These are phyloP conservation scores for Sipha flava DNA, from an alignment of 1,140 invertebrate genomes.

Conservation along the genomic window DNA sequence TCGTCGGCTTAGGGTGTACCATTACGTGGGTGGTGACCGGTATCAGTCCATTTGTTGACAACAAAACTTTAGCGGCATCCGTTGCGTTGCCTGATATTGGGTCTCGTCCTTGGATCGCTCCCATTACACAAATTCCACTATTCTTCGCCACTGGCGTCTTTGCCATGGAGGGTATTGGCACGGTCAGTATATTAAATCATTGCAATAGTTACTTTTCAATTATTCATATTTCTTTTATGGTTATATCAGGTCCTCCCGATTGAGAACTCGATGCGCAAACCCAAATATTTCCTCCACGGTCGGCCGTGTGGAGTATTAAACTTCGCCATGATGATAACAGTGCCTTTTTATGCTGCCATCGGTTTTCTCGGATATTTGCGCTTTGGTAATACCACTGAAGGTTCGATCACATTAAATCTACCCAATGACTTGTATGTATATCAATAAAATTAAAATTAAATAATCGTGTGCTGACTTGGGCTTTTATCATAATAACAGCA, in stretches of 20 bases:
- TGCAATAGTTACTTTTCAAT: background rate
- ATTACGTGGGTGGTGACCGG: slow-evolving; percentile 44
- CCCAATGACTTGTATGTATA: slow-evolving; percentile 35
- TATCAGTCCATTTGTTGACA: background rate
- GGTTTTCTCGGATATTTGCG: slow-evolving; percentile 77
- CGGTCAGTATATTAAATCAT: slow-evolving; percentile 46
- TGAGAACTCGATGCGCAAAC: slow-evolving; percentile 76
- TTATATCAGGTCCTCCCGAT: slow-evolving; percentile 64
- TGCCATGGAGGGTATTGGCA: slow-evolving; percentile 72
- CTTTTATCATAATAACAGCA: too few species aligned
- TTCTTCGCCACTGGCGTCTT: slow-evolving; percentile 59
- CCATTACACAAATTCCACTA: slow-evolving; percentile 35
- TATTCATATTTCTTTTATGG: too few species aligned
- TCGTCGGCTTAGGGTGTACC: slow-evolving; percentile 58
- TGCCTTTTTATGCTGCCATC: slow-evolving; percentile 59
- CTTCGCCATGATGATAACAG: slow-evolving; percentile 67
- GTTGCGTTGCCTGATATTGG: slow-evolving; percentile 31
- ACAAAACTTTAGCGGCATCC: slow-evolving; percentile 11
- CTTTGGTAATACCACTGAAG: slow-evolving; percentile 58
- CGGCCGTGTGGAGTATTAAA: slow-evolving; percentile 64
- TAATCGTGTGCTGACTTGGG: too few species aligned
- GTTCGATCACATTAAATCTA: slow-evolving; percentile 65
- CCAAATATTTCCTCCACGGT: slow-evolving; percentile 55
- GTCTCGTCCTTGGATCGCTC: background rate
- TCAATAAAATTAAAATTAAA: too few species aligned